Evolutionary conservation across 2,888 invertebrate genomes (phyloP), one percentile per base, ranked within the genome.

Genomic region (Drosophila mulleri): DNA sequence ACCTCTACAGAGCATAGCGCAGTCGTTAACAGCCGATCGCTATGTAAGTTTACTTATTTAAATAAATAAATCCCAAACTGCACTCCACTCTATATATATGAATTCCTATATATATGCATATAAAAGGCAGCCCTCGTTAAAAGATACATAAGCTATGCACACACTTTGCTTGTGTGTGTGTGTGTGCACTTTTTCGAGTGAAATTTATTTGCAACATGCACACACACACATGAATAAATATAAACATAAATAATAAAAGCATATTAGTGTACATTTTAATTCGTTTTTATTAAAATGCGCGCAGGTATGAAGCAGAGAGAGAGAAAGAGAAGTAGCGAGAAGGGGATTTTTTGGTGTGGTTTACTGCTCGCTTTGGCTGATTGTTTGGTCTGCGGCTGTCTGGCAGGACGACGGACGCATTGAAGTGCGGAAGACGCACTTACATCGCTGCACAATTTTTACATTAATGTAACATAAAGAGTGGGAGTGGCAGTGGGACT

Each of bases 391-490:
- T 81, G 79, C 37, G 75, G 82, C 68, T 71, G 61, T 50, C 41
- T 32, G 58, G 44, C 18, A 37, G n/a, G 23, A 6, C 41, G 67
- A 44, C 35, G 45, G 14, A 64, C 56, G 72, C 78, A 76, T 66
- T 73, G 85, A 83, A 70, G 87, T 82, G 77, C 74, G 81, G 83
- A 83, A 85, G 86, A 88, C 83, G 88, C 83, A 85, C 77, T 88
- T 79, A 85, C 89, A 89, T 87, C 88, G 79, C 72, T 89, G 86
- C 90, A 89, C 86, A 89, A 87, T 89, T 83, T 83, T 83, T 72
- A 83, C 83, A 83, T 88, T 83, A 88, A 83, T 72, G 75, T 75
- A 56, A 23, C 69, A 72, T 73, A 80, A 69, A 70, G 72, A 66
- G 79, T 64, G 68, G 48, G 75, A 26, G 41, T 39, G 47, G 26